A percentile compares a stretch with the other conserved stretches of the same genome.
Evolutionary conservation across 1,140 invertebrate genomes (phyloP).

Genomic region (Limonius californicus): DNA sequence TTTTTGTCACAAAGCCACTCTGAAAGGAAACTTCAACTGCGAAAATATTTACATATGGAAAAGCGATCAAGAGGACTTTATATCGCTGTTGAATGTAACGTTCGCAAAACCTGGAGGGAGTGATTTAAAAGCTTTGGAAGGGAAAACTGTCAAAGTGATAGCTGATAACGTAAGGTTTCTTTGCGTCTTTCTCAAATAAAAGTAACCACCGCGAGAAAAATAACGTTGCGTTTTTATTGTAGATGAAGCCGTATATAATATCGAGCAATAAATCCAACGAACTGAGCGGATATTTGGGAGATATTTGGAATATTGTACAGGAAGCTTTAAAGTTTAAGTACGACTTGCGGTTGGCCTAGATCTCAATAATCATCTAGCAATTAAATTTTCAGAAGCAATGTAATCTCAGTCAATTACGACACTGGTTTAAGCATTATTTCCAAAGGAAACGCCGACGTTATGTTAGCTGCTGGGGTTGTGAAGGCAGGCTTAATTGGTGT

Average conservation of each 20-base stretch:
- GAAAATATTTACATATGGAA: conserved; percentile 33
- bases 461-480: conserved; percentile 33
- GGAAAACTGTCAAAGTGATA: conserved; percentile 27
- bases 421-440: conserved; percentile 30
- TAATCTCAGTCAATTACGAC: conserved; percentile 30
- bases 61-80: conserved; percentile 24
- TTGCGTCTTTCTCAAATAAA: background rate
- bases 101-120: background rate
- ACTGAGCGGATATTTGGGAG: conserved; percentile 35
- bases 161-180: conserved; percentile 30
- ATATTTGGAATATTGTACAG: conserved; percentile 36
- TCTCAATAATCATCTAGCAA: background rate
- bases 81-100: conserved; percentile 24
- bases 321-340: conserved; percentile 33
- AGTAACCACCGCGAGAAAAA: background rate
- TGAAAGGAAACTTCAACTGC: conserved; percentile 24
- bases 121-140: conserved; percentile 23
- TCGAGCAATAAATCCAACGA: conserved; percentile 23
- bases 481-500: conserved; percentile 26
- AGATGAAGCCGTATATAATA: conserved; percentile 36
- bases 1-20: conserved; percentile 16
- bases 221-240: conserved; percentile 12
- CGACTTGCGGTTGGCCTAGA: background rate
- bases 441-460: conserved; percentile 32
- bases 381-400: conserved; percentile 25